Base-by-base conservation (phyloP, 1,140 invertebrate species). In the Tenebrio molitor region DNA sequence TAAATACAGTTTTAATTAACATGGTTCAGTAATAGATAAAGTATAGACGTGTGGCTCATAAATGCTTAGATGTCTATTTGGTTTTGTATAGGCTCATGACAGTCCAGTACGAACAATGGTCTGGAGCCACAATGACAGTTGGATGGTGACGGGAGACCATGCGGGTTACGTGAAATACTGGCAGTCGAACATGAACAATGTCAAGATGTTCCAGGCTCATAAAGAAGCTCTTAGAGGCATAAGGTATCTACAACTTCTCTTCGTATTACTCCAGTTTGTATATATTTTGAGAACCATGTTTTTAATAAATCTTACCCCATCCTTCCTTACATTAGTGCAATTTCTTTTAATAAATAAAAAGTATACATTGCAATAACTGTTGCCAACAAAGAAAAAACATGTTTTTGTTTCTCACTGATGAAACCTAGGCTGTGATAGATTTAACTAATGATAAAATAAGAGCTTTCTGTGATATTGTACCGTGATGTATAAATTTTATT, bases 161-260 rank as follows among this genome's bases (percentile, higher is more conserved):
- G 92, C 93, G 44, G 98, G 98, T 25, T 99, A 96, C 83, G 96
- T 99, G 41, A 99, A 99, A 82, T 99, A 99, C 87, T 99, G 98
- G 98, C 98, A 99, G 88, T 97, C 96, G 76, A 99, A 99, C 86
- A 99, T 99, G 98, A 99, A 99, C 87, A 99, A 99, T 87, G 98
- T 99, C 14, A 99, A 99, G 89, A 99, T 99, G 96, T 99, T 97
- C 89, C 97, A 99, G 87, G 98, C 97, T 25, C 98, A 99, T 86
- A 99, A 99, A 91, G 98, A 99, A 89, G 94, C 98, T 72, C 93
- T 99, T 79, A 90, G 98, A 84, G 97, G 97, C 86, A 94, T 99
- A 87, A 97, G 95, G 95, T 97, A 92, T 88, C 87, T 84, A 81
- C 78, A 81, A 78, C 79, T 81, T 78, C 79, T 81, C 80, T 82